Base-by-base conservation (phyloP, 2,888 invertebrate genomes). In the Diogma glabrata region DNA sequence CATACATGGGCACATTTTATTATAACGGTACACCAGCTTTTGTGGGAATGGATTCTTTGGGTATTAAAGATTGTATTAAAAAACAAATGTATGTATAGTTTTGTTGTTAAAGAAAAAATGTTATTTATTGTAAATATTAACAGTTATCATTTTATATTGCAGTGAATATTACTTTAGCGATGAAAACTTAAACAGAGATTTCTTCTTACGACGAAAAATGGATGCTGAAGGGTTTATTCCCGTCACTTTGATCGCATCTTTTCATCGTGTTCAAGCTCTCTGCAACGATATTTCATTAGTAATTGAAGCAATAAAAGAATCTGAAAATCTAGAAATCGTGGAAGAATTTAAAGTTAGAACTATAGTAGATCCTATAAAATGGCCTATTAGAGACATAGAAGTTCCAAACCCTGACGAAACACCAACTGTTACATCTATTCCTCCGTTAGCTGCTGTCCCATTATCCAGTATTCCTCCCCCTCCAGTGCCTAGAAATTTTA, bases 91-190 rank as follows among this genome's bases (percentile, higher is more conserved):
- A 72, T 84, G 86, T 80, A 40, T 55, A 23, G 54, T 51, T 51
- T 14, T 28, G 14, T 47, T 45, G 36, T 40, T 40, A 50, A 38
- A 36, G 17, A 17, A 8, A 30, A 47, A 22, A 14, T 45, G 14
- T 24, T 45, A 30, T 28, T 38, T 52, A 26, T 47, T 38, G 5
- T 43, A 36, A 47, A 28, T 33, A 12, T 22, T 40, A 19, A 14
- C 24, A 46, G 50, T 55, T 24, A 51, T 54, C 52, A 56, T 54
- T 59, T 56, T 57, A 55, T 57, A 53, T 74, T 78, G 33, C 76
- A 97, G 96, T 66, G 97, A 99, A 73, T 99, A 99, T 74, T 99
- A 99, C 79, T 97, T 99, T 75, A 94, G 94, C 61, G 86, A 87
- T 58, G 95, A 95, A 64, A 99, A 99, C 74, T 75, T 99, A 52